Conservation (phyloP, 2,113 vertebrate species). For the Xenotilapia leptura region DNA sequence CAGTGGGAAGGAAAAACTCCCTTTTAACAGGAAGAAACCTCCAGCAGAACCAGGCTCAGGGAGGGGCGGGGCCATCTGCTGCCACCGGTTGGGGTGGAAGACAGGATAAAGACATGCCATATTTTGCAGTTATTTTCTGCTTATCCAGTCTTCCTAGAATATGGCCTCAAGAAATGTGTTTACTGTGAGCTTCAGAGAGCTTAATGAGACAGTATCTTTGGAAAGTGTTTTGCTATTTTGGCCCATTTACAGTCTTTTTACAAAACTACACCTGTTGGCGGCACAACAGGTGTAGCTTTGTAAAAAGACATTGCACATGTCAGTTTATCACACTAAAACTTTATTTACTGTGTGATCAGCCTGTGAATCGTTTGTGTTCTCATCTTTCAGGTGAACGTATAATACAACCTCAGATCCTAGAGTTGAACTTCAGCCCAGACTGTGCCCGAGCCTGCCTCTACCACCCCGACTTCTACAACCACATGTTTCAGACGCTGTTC, state of each 20-base stretch:
- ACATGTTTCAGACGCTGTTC: constrained; percentile 89
- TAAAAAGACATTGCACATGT: neutral
- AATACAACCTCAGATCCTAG: constrained; percentile 92
- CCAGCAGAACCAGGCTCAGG: too few relatives aligned
- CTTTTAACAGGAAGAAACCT: too few relatives aligned
- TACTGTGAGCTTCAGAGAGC: neutral
- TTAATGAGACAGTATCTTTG: neutral
- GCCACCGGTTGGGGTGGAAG: too few relatives aligned
- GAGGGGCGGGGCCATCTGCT: too few relatives aligned
- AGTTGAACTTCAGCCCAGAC: constrained; percentile 94
- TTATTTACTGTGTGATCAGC: neutral
- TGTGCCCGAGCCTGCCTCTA: constrained; percentile 90
- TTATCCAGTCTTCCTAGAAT: neutral
- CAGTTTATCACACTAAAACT: neutral
- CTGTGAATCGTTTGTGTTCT: neutral
- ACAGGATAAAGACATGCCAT: neutral
- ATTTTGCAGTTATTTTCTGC: neutral
- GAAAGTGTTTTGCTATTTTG: neutral
- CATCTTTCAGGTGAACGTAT: constrained; percentile 70
- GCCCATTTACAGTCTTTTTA: neutral
- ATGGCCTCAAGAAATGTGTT: neutral
- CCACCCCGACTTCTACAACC: constrained; percentile 90
- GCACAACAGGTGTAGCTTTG: neutral
- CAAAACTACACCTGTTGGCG: neutral
- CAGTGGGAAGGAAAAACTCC: too few relatives aligned